phyloP scores from a whole-genome alignment of 2,888 invertebrate species.

The Entomobrya proxima region DNA sequence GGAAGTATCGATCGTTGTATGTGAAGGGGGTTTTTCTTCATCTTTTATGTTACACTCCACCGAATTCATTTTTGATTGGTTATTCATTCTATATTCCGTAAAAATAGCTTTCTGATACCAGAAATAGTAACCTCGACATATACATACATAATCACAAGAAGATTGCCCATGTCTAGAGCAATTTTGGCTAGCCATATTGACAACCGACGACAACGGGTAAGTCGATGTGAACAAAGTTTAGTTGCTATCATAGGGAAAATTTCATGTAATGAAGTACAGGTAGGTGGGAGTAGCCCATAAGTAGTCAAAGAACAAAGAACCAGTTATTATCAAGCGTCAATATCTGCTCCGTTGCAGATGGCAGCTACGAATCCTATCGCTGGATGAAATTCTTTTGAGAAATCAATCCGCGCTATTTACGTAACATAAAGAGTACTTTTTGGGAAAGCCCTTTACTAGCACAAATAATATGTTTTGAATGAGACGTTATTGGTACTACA shows the following conservation, averaged over 20 bases:
- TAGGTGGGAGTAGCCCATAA: no score
- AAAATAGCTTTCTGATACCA: conserved; percentile 19
- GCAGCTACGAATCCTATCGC: not conserved
- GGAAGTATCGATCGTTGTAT: conserved; percentile 54
- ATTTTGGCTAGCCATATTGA: not conserved
- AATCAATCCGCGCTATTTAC: conserved; percentile 15
- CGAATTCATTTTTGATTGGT: conserved; percentile 36
- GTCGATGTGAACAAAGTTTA: not conserved
- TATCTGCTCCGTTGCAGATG: not conserved
- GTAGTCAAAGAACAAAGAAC: conserved; percentile 39
- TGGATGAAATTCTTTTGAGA: conserved; percentile 23
- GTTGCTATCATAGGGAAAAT: not conserved
- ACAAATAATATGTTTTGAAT: no score
- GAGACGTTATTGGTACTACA: no score
- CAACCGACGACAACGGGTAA: not conserved
- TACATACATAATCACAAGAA: no score
- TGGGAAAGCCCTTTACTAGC: no score
- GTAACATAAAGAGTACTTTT: not conserved
- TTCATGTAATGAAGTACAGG: conserved; percentile 27
- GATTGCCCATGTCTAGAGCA: not conserved
- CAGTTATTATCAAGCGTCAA: conserved; percentile 29
- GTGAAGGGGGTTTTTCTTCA: conserved; percentile 46
- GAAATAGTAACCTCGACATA: no score
- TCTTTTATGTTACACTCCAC: conserved; percentile 45
- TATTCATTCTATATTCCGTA: conserved; percentile 10